These are phyloP conservation scores for Eupithecia dodoneata DNA, from an alignment of 2,888 invertebrate species.

Conservation along the genomic window DNA sequence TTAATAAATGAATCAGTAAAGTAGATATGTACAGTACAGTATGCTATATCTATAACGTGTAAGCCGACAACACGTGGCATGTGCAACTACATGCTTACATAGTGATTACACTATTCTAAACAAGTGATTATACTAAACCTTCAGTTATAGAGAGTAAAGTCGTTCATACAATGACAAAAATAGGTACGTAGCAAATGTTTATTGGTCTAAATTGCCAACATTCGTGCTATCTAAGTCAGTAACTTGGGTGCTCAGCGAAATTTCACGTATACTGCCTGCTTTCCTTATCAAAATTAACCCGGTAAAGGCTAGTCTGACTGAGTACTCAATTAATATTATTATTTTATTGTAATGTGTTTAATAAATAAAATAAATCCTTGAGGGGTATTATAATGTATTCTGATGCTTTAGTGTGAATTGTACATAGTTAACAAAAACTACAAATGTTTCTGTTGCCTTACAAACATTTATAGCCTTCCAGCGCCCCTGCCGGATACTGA, in stretches of 20 bases:
- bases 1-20: background rate
- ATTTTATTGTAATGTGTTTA: background rate
- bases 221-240: conserved; percentile 16
- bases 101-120: conserved; percentile 56
- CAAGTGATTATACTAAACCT: conserved; percentile 46
- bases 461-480: background rate
- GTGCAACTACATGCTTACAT: conserved; percentile 42
- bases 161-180: conserved; percentile 27
- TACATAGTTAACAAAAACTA: background rate
- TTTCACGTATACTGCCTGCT: conserved; percentile 5
- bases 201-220: conserved; percentile 32
- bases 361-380: too few relatives aligned
- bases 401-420: background rate
- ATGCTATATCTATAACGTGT: conserved; percentile 31
- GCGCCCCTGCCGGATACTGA: background rate
- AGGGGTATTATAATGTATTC: too few relatives aligned
- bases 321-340: background rate
- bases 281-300: conserved; percentile 7
- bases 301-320: background rate
- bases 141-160: conserved; percentile 40
- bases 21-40: conserved; percentile 5
- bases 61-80: conserved; percentile 34
- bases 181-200: conserved; percentile 27
- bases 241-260: conserved; percentile 20
- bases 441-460: background rate